Evolutionary conservation across 1,140 invertebrate species (phyloP), one percentile per base, ranked within the genome.

Genomic region (Nasonia giraulti): DNA sequence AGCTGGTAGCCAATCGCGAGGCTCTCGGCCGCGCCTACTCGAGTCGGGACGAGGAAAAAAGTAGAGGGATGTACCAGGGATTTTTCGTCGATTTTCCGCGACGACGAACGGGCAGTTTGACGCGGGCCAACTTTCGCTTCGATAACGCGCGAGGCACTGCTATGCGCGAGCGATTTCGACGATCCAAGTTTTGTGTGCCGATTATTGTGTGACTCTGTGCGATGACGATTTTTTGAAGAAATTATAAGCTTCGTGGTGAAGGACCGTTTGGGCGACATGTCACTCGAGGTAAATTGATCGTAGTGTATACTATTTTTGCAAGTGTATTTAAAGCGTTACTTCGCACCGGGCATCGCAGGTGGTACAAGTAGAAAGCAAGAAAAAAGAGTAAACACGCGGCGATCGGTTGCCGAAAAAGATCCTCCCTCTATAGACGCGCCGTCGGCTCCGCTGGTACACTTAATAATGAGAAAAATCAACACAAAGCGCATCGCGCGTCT

Each of bases 401-500:
- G 78, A 23, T 31, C 74, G 31, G 11, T 50, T 50, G 40, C 6
- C 79, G 17, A 75, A 77, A 75, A 80, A 71, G 75, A 71, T 37
- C 79, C 69, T 77, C 75, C 66, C 80, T 33, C 55, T 62, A 77
- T 37, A 37, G 84, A 76, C 68, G 74, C 74, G 82, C 71, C 37
- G 40, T 7, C 40, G 40, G 4, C 40, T 40, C 86, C 85, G 82
- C 69, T 47, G 77, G 62, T 86, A 37, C 5, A 37, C 33, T 37
- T 37, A 82, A 82, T 85, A 92, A 92, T 92, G 87, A 92, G 88
- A 91, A 92, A 92, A 92, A 92, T 92, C 92, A 92, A 92, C 91
- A 92, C 85, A 23, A 31, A 80, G 69, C 69, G 8, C 11, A 66
- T 11, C 23, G 27, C 27, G 27, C 27, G 27, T 27, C 27, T 2